A percentile compares a stretch with the other conserved stretches of the same genome.
Evolutionary conservation across 64 coral and sea anemone genomes (phyloP).

Genomic region (Platygyra sinensis): DNA sequence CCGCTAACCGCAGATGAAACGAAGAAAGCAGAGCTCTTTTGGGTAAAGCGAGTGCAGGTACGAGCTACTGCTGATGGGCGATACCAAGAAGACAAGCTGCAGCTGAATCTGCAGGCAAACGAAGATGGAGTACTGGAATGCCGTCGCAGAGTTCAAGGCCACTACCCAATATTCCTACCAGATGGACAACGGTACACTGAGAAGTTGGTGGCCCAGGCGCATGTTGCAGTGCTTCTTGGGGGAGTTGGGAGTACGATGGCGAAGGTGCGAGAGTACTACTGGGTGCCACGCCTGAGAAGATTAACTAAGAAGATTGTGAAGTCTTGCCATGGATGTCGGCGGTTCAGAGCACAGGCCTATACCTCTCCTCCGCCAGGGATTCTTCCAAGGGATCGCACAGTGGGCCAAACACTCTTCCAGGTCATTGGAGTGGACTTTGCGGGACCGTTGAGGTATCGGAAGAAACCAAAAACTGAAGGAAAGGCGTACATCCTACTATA

Average conservation of each 20-base stretch:
- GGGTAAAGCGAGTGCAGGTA: too few relatives aligned
- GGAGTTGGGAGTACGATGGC: slow-evolving; percentile 8
- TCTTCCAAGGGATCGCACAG: neutral
- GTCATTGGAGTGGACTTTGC: neutral
- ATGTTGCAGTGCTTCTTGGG: neutral
- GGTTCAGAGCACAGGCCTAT: neutral
- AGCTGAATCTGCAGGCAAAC: slow-evolving; percentile 5
- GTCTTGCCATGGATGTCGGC: slow-evolving; percentile 7
- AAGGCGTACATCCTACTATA: neutral
- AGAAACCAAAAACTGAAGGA: neutral
- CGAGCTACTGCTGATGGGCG: too few relatives aligned
- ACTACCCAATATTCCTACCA: neutral
- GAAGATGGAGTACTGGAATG: neutral
- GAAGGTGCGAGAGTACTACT: neutral
- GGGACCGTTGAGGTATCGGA: too few relatives aligned
- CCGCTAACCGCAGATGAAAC: neutral
- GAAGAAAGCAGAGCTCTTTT: neutral
- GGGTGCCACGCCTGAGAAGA: slow-evolving; percentile 8
- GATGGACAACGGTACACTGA: slow-evolving; percentile 1
- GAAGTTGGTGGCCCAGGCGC: neutral
- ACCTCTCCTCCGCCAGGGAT: neutral
- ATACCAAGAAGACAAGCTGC: neutral
- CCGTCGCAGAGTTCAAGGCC: neutral
- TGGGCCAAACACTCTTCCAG: neutral
- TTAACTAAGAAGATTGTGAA: neutral